Evolutionary conservation across 2,797 vertebrate genomes (phyloP).

Genomic region (Clamator glandarius): DNA sequence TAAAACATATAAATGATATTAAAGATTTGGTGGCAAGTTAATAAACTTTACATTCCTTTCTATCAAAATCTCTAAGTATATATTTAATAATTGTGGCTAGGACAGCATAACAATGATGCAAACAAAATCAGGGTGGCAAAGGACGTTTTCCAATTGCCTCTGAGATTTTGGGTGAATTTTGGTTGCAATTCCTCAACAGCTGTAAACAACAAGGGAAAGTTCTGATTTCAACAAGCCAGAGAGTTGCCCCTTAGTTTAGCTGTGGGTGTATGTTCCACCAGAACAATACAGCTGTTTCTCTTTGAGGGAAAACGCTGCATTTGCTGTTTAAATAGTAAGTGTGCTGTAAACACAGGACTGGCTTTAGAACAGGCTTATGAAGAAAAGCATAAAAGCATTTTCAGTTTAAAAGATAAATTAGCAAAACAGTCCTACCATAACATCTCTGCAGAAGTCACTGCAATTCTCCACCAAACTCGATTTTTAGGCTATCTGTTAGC

Average conservation of each 20-base stretch:
- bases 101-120: not conserved
- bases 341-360: not conserved
- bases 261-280: not conserved
- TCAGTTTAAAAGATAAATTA: constrained; percentile 32
- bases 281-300: not conserved
- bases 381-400: constrained; percentile 40
- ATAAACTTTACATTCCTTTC: not conserved
- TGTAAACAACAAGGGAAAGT: not conserved
- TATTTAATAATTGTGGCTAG: not conserved
- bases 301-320: not conserved
- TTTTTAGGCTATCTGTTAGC: constrained; percentile 48
- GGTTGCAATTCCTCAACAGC: not conserved
- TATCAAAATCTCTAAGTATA: not conserved
- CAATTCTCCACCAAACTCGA: not conserved
- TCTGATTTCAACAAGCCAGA: not conserved
- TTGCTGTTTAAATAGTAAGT: not conserved
- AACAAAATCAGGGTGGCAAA: not conserved
- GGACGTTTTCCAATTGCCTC: not conserved
- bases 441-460: not conserved
- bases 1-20: not conserved
- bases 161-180: not conserved
- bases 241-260: not conserved
- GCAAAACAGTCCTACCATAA: not conserved
- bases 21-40: not conserved
- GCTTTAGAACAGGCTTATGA: constrained; percentile 46